These are phyloP conservation scores for Aphis gossypii DNA, from an alignment of 1,140 invertebrate species.

Conservation along the genomic window DNA sequence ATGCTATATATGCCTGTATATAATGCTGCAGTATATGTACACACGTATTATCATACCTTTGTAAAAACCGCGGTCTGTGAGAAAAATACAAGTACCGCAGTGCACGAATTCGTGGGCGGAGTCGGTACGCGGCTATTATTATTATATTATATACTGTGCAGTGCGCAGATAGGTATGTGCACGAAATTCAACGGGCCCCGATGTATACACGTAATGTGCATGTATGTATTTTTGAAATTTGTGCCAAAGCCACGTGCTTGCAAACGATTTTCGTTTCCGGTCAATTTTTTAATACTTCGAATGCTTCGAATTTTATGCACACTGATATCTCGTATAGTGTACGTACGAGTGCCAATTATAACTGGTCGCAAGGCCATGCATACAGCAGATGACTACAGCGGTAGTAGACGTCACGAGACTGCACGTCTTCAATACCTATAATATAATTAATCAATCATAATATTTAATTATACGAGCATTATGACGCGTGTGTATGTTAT, in stretches of 20 bases:
- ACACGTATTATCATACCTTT: background rate
- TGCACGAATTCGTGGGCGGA: constrained; percentile 4
- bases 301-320: too few relatives aligned
- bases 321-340: too few relatives aligned
- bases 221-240: background rate
- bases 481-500: background rate
- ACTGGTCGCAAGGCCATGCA: background rate
- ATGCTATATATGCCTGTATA: too few relatives aligned
- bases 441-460: background rate
- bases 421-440: background rate
- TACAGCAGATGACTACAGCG: background rate
- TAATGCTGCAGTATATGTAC: background rate
- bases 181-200: background rate
- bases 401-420: background rate
- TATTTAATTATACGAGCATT: background rate
- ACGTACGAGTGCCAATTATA: background rate
- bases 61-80: constrained; percentile 11
- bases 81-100: background rate
- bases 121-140: background rate
- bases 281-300: too few relatives aligned
- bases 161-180: background rate
- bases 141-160: background rate
- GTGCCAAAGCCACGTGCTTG: background rate
- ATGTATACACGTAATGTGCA: background rate
- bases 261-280: background rate